These are phyloP conservation scores for Erpetoichthys calabaricus DNA, from an alignment of 2,797 vertebrate genomes.

Conservation along the genomic window DNA sequence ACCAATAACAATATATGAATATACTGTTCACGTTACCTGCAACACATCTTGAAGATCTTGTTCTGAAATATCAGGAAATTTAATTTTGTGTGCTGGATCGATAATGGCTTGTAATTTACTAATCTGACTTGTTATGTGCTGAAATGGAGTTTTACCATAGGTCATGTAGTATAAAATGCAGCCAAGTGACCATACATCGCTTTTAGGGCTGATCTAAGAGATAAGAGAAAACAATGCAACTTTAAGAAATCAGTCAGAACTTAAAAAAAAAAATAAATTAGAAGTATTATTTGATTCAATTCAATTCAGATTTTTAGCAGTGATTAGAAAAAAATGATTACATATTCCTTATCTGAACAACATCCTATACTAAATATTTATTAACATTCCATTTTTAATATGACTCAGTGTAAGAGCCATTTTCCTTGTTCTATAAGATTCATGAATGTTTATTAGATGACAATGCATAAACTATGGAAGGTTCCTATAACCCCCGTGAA, in stretches of 20 bases:
- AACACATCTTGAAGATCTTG: constrained; percentile 84
- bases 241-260: neutral
- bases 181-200: constrained; percentile 91
- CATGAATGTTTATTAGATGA: too few relatives aligned
- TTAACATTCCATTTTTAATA: too few relatives aligned
- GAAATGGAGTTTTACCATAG: constrained; percentile 88
- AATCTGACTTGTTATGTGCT: constrained; percentile 85
- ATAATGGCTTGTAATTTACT: constrained; percentile 85
- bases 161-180: constrained; percentile 96
- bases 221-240: neutral
- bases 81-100: constrained; percentile 69
- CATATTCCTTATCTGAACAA: too few relatives aligned
- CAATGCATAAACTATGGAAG: too few relatives aligned
- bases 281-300: neutral
- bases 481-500: too few relatives aligned
- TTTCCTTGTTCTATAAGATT: too few relatives aligned
- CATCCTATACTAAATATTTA: too few relatives aligned
- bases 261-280: neutral
- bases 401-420: too few relatives aligned
- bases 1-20: too few relatives aligned
- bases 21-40: constrained; percentile 48
- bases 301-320: too few relatives aligned
- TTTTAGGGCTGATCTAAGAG: constrained; percentile 82
- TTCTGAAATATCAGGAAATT: constrained; percentile 79
- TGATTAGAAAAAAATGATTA: too few relatives aligned